A percentile compares a stretch with the other conserved stretches of the same genome.
phyloP scores from a whole-genome alignment of 2,113 vertebrate species.

The Spheniscus mendiculus region DNA sequence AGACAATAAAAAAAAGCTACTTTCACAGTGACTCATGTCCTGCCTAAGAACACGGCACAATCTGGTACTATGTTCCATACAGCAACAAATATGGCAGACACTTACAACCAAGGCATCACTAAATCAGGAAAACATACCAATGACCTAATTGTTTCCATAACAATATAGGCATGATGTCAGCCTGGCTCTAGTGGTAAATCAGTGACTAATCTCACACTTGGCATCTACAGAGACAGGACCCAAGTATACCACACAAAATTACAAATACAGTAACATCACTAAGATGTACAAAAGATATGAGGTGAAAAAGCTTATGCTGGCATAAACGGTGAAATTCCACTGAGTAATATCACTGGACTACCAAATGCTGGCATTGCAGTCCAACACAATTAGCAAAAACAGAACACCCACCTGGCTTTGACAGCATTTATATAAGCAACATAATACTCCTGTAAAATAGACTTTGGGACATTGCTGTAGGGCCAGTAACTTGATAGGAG shows the following conservation, averaged over 20 bases:
- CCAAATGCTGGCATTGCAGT: neutral
- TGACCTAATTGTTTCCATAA: neutral
- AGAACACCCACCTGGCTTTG: neutral
- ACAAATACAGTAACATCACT: neutral
- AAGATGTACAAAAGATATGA: neutral
- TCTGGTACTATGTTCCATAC: neutral
- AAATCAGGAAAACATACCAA: neutral
- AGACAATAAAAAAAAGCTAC: neutral
- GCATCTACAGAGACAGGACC: neutral
- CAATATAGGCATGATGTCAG: neutral
- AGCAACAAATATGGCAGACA: neutral
- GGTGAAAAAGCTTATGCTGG: neutral
- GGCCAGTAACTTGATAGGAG: constrained; percentile 5
- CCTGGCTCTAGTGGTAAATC: neutral
- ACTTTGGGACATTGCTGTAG: neutral
- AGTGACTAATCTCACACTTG: neutral
- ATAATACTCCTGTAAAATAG: neutral
- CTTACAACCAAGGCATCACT: neutral
- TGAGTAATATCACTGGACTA: neutral
- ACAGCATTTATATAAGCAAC: neutral
- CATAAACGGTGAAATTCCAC: neutral
- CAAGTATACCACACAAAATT: neutral
- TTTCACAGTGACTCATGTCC: neutral
- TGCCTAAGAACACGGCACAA: neutral
- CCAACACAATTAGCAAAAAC: neutral